Percentiles rank a stretch among this genome's conserved stretches.
Conservation (phyloP, 92 coral and sea anemone species). For the Chrysogorgia sp. region DNA sequence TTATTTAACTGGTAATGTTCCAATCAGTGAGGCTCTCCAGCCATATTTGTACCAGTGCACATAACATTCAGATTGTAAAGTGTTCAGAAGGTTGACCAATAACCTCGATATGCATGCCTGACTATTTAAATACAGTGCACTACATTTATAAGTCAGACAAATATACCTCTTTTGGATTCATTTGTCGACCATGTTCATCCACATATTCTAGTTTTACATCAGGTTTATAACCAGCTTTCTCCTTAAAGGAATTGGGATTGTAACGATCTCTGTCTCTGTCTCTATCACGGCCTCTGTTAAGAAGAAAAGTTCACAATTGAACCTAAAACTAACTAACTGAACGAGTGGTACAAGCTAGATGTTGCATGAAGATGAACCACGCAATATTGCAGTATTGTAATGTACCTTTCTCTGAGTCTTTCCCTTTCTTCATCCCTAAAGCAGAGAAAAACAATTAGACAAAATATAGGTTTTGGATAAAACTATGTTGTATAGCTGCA, state of each 20-base stretch:
- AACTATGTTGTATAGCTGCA: background rate
- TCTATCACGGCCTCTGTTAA: constrained; percentile 66
- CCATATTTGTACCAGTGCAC: too few relatives aligned
- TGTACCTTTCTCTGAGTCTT: constrained; percentile 52
- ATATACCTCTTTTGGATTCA: constrained; percentile 91
- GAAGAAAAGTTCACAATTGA: too few relatives aligned
- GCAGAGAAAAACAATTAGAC: background rate
- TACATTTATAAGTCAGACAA: too few relatives aligned
- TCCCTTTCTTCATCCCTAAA: constrained; percentile 68
- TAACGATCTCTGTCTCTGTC: constrained; percentile 35
- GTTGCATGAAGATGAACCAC: constrained; percentile 27
- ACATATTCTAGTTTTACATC: constrained; percentile 88
- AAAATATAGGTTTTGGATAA: background rate
- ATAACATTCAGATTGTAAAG: too few relatives aligned
- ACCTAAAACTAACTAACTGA: background rate
- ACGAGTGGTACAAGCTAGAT: background rate
- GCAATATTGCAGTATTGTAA: constrained; percentile 6
- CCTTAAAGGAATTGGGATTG: constrained; percentile 69
- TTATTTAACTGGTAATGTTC: too few relatives aligned
- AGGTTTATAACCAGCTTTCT: constrained; percentile 88
- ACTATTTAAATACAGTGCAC: too few relatives aligned
- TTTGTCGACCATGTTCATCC: constrained; percentile 79
- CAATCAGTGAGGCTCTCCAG: too few relatives aligned
- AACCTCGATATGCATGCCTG: too few relatives aligned
- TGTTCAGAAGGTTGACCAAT: too few relatives aligned